Evolutionary conservation across 2,113 vertebrate species (phyloP), one percentile per base, ranked within the genome.

Genomic region (Canis aureus): DNA sequence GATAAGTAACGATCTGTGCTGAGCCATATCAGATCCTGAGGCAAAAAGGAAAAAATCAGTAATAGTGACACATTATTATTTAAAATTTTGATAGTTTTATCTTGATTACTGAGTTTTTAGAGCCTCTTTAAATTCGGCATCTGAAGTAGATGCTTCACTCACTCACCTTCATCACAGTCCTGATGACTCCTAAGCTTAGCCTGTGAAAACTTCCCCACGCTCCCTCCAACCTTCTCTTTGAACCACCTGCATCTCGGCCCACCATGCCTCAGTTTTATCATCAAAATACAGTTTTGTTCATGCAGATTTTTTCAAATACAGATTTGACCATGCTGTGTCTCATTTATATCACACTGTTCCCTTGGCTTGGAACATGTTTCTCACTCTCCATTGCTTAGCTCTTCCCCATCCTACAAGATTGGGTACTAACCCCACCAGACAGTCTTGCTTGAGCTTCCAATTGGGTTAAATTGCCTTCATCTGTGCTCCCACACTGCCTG

Each of bases 11-110:
- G 76, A 59, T 62, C 27, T 43, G 16, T 86, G 15, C 43, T 64
- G 66, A 82, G 19, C 10, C 32, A 35, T 49, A 67, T 1, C 2
- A 32, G 17, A 67, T 15, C 17, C 49, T 12, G 71, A 92, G 49
- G 57, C 43, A 60, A 89, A 89, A 92, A 23, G n/a, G 49, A 67
- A 76, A 53, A 89, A 81, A 66, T 80, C 64, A 92, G 38, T 86
- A 92, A 81, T 43, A n/a, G 1, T 17, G 22, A 76, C 66, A 67
- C 29, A 55, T 66, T 27, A 62, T 89, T 80, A 85, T 49, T 89
- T 97, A 55, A 89, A 62, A 27, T 74, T 66, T 89, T 80, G 5
- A 5, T 53, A 27, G 53, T 59, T 91, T 83, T 87, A 60, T 89
- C 25, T 25, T 89, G 49, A 55, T 51, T 67, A 64, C 9, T 81